Evolutionary conservation across 2,888 invertebrate genomes (phyloP).

Genomic region (Philopedon plagiatum): DNA sequence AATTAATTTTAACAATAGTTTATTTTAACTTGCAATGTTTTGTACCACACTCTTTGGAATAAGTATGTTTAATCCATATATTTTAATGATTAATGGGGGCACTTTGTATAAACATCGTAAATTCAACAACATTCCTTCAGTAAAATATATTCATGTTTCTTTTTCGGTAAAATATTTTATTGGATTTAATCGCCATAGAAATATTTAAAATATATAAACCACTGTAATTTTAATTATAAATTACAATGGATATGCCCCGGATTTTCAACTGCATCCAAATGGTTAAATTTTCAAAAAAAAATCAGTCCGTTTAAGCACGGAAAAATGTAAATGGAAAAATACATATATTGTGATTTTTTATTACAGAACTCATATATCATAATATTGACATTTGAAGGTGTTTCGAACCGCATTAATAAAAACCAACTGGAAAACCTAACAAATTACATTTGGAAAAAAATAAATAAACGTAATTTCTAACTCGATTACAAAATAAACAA

Average conservation of each 20-base stretch:
- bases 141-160: neutral
- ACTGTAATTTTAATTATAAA: no score
- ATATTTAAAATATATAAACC: no score
- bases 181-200: no score
- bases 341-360: no score
- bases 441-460: neutral
- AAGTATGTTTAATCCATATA: constrained; percentile 9
- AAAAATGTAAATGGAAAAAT: no score
- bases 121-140: neutral
- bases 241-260: no score
- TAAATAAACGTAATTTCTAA: neutral
- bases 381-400: neutral
- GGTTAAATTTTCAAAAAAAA: no score
- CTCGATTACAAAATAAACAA: neutral
- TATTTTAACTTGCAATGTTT: constrained; percentile 16
- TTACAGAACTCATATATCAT: no score
- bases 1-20: constrained; percentile 4
- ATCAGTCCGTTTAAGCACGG: no score
- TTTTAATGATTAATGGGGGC: neutral
- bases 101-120: constrained; percentile 11
- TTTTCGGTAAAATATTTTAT: no score
- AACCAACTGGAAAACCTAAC: neutral
- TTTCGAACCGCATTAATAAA: neutral
- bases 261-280: no score
- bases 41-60: neutral